Evolutionary conservation across 2,797 vertebrate genomes (phyloP), one percentile per base, ranked within the genome.

Genomic region (Paratrypauchen microcephalus): DNA sequence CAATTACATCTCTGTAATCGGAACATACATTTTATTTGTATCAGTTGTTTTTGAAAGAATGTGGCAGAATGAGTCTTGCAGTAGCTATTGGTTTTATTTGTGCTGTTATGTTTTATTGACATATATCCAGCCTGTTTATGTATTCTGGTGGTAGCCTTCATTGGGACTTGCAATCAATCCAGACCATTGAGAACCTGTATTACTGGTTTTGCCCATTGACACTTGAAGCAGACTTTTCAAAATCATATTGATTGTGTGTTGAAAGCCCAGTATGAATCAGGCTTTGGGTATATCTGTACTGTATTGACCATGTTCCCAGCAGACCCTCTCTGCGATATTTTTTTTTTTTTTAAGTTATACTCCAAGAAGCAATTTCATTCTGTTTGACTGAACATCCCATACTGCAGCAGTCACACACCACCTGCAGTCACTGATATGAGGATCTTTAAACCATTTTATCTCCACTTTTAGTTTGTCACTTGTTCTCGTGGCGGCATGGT

Each of bases 161-260:
- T 4, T 45, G 13, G 41, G 41, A 45, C 13, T 45, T 70, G 70
- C 58, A 65, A 78, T 83, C 83, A 78, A 74, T 86, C 72, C 19
- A 56, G 71, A 61, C 54, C 62, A 71, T 71, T 72, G 69, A 83
- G 50, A 78, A 79, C 28, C 64, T 79, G 66, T 62, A 66, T 73
- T 74, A 77, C 79, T 68, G 74, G 63, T 83, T 84, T 73, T 79
- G 56, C 77, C 72, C 79, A 69, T 72, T 84, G 82, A 80, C 71
- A 72, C 71, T 72, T 71, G 62, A 79, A 65, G 73, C 65, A 79
- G 72, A 82, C 79, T 84, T 81, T 55, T 56, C 26, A 81, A 73
- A 76, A 86, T 75, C 79, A 77, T 75, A 90, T 88, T 64, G 88
- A 90, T 88, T 81, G 48, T 26, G 57, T 81, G 73, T 87, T 63